Evolutionary conservation across 2,113 vertebrate species (phyloP).

Genomic region (Mellivora capensis): DNA sequence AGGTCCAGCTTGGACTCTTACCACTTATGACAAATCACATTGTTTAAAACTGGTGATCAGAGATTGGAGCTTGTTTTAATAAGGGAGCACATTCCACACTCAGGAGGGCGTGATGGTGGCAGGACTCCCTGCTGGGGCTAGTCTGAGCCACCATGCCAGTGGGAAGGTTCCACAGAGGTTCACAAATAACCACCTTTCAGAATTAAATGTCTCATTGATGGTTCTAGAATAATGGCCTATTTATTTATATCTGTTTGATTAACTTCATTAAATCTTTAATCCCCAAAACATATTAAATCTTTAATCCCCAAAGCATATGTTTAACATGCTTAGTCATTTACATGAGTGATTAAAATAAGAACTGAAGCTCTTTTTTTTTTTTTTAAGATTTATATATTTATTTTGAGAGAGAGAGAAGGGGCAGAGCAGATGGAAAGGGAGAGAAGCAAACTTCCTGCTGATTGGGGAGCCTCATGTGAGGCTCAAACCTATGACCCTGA

Average conservation of each 20-base stretch:
- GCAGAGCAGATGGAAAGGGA: neutral
- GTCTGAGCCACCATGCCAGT: too few relatives aligned
- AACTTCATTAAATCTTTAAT: neutral
- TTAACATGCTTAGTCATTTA: neutral
- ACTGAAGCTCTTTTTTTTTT: neutral
- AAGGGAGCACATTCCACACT: neutral
- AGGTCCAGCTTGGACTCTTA: neutral
- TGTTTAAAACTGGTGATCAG: neutral
- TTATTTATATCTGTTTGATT: constrained; percentile 32
- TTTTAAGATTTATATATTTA: neutral
- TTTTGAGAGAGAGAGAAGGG: neutral
- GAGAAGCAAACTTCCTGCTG: neutral
- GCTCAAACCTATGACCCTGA: neutral
- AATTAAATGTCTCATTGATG: neutral
- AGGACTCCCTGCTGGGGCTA: neutral
- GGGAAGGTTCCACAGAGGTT: neutral
- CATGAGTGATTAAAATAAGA: neutral
- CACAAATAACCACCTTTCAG: neutral
- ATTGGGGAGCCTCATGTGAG: neutral
- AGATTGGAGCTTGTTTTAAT: neutral
- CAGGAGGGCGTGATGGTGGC: rapidly evolving
- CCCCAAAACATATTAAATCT: neutral
- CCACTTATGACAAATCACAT: neutral
- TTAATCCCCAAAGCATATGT: neutral
- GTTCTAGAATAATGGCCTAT: neutral